Conservation (phyloP, 2,888 invertebrate species). For the Timandra comae region DNA sequence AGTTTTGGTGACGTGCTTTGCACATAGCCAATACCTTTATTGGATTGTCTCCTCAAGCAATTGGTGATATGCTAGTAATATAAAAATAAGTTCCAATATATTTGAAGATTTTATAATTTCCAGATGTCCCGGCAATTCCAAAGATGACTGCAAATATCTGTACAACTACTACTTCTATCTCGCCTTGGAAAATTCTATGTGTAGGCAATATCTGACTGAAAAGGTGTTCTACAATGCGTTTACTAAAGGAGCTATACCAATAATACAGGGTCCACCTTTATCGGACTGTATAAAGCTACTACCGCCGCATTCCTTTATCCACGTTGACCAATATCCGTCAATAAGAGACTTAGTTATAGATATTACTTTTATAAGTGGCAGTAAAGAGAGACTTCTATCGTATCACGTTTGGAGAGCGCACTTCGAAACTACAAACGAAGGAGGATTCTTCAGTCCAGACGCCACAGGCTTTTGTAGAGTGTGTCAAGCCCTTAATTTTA, state of each 20-base stretch:
- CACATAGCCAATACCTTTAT: too few relatives aligned
- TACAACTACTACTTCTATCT: constrained; percentile 76
- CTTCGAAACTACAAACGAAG: constrained; percentile 71
- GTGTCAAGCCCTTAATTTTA: constrained; percentile 50
- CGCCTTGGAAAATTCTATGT: constrained; percentile 79
- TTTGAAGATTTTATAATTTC: too few relatives aligned
- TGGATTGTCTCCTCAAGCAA: too few relatives aligned
- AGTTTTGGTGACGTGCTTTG: too few relatives aligned
- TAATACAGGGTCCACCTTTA: constrained; percentile 73
- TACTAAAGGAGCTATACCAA: constrained; percentile 69
- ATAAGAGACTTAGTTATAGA: constrained; percentile 58
- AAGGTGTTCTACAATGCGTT: constrained; percentile 79
- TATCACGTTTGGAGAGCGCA: constrained; percentile 74
- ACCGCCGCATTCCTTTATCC: constrained; percentile 73
- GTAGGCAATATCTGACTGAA: constrained; percentile 78
- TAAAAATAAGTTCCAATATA: too few relatives aligned
- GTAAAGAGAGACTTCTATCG: constrained; percentile 38
- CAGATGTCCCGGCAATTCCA: constrained; percentile 7
- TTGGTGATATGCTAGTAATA: too few relatives aligned
- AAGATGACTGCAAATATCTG: constrained; percentile 61
- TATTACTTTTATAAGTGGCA: constrained; percentile 56
- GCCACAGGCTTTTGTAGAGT: constrained; percentile 77
- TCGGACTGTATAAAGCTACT: constrained; percentile 55
- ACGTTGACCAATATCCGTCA: constrained; percentile 22
- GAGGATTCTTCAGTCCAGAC: constrained; percentile 77